Conservation (phyloP, 2,888 invertebrate species). For the Anagyrus pseudococci region DNA sequence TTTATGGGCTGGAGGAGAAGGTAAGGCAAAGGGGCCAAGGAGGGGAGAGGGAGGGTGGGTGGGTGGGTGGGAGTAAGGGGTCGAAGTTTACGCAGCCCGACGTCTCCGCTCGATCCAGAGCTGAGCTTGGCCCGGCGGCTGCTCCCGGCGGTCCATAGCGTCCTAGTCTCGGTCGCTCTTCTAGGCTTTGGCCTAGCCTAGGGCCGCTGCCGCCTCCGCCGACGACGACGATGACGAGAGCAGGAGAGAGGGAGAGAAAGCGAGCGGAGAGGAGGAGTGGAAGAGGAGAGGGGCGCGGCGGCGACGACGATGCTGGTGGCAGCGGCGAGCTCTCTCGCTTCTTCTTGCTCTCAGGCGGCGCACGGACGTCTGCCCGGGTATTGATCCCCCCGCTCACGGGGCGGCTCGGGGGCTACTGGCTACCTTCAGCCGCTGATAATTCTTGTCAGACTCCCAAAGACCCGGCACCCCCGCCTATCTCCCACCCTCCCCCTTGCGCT, state of each 20-base stretch:
- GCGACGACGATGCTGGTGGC: neutral
- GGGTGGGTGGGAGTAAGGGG: no score
- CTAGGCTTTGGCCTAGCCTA: slow-evolving; percentile 56
- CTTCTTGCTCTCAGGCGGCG: slow-evolving; percentile 47
- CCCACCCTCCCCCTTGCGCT: slow-evolving; percentile 41
- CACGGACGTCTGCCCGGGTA: slow-evolving; percentile 62
- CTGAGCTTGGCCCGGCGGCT: no score
- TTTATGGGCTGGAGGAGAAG: no score
- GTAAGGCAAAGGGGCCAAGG: no score
- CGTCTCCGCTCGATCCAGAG: slow-evolving; percentile 53
- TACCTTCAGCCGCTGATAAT: slow-evolving; percentile 63
- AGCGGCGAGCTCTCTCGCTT: slow-evolving; percentile 42
- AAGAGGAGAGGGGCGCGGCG: no score
- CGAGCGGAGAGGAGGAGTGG: no score
- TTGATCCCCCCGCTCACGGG: slow-evolving; percentile 60
- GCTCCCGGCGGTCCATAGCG: neutral
- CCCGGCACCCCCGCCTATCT: no score
- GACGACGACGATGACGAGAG: no score
- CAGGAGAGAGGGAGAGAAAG: no score
- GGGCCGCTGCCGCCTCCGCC: slow-evolving; percentile 35
- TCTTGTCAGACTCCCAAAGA: slow-evolving; percentile 62
- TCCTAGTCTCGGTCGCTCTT: slow-evolving; percentile 2
- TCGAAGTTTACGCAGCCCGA: slow-evolving; percentile 52
- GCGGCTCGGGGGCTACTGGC: slow-evolving; percentile 53
- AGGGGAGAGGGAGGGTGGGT: no score